These are phyloP conservation scores for Corynorhinus townsendii DNA, from an alignment of 2,113 vertebrate species.

Conservation along the genomic window DNA sequence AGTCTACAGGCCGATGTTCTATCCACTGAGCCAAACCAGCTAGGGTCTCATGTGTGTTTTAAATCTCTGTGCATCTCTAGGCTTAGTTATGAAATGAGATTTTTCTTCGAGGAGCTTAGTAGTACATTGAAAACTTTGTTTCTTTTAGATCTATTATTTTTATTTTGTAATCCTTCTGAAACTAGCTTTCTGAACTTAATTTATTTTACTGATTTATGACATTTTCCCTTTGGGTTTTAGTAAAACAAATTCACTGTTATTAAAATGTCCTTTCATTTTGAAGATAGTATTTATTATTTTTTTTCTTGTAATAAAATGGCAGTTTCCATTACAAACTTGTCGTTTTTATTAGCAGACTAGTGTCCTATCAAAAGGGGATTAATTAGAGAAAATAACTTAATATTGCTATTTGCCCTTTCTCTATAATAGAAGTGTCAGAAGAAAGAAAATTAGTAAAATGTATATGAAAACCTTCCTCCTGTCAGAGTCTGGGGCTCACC, in stretches of 20 bases:
- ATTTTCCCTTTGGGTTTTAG: conserved; percentile 1
- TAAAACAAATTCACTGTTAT: background rate
- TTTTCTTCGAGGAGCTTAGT: conserved; percentile 7
- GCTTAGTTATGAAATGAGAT: background rate
- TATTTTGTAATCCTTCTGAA: conserved; percentile 23
- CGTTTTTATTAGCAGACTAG: conserved; percentile 21
- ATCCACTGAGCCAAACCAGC: too few relatives aligned
- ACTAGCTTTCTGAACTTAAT: background rate
- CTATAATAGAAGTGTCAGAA: too few relatives aligned
- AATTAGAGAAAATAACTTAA: too few relatives aligned
- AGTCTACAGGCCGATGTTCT: too few relatives aligned
- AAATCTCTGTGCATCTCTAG: background rate
- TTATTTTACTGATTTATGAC: conserved; percentile 19
- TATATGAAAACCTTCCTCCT: too few relatives aligned
- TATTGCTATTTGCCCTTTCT: too few relatives aligned
- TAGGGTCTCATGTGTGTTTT: background rate
- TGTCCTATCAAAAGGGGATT: too few relatives aligned
- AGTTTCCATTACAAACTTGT: background rate
- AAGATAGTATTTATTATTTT: background rate
- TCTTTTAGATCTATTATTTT: background rate
- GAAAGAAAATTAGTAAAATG: too few relatives aligned
- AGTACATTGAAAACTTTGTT: background rate
- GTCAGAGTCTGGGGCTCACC: too few relatives aligned
- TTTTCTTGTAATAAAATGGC: conserved; percentile 2
- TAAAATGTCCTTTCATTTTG: background rate